Conservation (phyloP, 2,113 vertebrate species). For the Lagenorhynchus albirostris region DNA sequence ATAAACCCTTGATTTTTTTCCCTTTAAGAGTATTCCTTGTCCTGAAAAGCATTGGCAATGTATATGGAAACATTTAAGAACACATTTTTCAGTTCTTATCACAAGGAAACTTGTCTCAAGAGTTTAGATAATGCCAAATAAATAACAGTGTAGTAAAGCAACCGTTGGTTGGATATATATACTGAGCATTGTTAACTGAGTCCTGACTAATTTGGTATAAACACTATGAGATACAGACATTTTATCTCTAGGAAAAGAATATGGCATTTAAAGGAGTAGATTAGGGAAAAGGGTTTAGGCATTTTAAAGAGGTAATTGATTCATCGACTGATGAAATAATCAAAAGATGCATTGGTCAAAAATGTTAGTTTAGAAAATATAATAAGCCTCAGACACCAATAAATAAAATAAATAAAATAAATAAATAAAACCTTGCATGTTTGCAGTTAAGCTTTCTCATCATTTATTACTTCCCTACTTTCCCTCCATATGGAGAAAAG, state of each 20-base stretch:
- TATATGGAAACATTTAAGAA: background rate
- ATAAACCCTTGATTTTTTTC: background rate
- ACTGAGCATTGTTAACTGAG: background rate
- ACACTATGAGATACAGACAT: background rate
- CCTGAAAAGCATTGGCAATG: background rate
- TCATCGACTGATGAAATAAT: background rate
- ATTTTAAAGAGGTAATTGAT: background rate
- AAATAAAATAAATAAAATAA: background rate
- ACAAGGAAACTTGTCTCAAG: background rate
- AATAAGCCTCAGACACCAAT: background rate
- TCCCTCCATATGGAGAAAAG: background rate
- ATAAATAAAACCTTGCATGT: background rate
- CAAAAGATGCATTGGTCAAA: background rate
- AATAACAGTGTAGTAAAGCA: background rate
- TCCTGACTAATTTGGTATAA: background rate
- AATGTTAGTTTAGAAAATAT: background rate
- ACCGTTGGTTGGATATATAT: background rate
- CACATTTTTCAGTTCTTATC: background rate
- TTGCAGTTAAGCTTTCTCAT: background rate
- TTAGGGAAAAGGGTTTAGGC: background rate
- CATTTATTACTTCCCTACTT: background rate
- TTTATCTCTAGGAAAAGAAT: background rate
- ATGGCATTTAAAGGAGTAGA: background rate
- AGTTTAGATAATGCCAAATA: background rate
- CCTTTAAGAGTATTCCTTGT: background rate